phyloP scores from a whole-genome alignment of 2,888 invertebrate genomes.

The Hirtodrosophila alboralis region DNA sequence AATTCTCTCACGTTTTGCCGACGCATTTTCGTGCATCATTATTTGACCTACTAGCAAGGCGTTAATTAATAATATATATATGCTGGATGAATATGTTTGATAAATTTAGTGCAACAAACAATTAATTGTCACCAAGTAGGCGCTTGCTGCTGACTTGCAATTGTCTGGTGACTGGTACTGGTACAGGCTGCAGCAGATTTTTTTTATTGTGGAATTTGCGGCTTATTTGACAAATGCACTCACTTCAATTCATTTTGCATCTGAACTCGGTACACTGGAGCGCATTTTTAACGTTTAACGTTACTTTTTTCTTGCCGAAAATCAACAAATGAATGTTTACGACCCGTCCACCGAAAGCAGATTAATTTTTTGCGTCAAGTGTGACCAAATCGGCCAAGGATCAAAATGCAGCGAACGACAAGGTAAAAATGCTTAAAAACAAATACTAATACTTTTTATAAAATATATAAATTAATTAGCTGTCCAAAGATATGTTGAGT shows the following conservation, averaged over 20 bases:
- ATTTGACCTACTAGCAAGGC: conserved; percentile 28
- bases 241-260: conserved; percentile 71
- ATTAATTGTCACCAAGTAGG: conserved; percentile 21
- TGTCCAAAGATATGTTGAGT: too few relatives aligned
- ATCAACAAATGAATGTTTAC: conserved; percentile 60
- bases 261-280: conserved; percentile 55
- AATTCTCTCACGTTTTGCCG: conserved; percentile 43
- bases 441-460: neutral
- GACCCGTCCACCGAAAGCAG: conserved; percentile 59
- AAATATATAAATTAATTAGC: too few relatives aligned
- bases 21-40: conserved; percentile 23
- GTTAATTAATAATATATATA: conserved; percentile 22
- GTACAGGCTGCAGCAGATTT: conserved; percentile 67
- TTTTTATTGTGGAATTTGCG: conserved; percentile 41
- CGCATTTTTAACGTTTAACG: conserved; percentile 59
- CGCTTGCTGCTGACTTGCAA: conserved; percentile 27
- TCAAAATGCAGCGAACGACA: conserved; percentile 4
- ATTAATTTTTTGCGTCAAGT: conserved; percentile 40
- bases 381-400: conserved; percentile 29
- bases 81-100: conserved; percentile 10
- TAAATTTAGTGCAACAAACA: conserved; percentile 17
- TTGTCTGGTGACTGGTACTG: conserved; percentile 18
- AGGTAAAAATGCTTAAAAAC: conserved; percentile 6
- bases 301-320: conserved; percentile 58
- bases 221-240: conserved; percentile 55